These are phyloP conservation scores for Sarcophilus harrisii DNA, from an alignment of 2,797 vertebrate genomes.

Conservation along the genomic window DNA sequence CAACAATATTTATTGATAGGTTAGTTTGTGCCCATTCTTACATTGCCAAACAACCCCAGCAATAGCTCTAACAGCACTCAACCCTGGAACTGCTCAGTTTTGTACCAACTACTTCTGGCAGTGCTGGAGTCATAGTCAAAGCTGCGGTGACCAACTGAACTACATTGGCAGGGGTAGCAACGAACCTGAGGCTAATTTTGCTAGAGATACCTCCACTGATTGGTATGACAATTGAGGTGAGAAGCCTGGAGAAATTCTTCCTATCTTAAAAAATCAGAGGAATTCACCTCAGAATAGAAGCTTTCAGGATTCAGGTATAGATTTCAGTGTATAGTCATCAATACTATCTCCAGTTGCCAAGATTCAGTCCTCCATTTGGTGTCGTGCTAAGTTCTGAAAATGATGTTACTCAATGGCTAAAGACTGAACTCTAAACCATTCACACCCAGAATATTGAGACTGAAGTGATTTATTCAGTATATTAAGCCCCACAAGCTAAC, in stretches of 20 bases:
- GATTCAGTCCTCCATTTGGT: neutral
- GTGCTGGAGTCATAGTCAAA: neutral
- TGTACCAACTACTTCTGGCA: neutral
- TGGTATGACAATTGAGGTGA: neutral
- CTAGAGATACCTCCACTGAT: neutral
- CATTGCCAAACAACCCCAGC: neutral
- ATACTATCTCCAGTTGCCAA: neutral
- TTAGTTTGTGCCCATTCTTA: neutral
- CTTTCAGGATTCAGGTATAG: neutral
- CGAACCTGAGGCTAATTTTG: neutral
- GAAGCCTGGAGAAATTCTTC: neutral
- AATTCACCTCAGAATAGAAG: neutral
- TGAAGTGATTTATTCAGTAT: neutral
- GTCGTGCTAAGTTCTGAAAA: neutral
- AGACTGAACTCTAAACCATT: neutral
- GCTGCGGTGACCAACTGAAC: neutral
- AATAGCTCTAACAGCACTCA: fast-evolving
- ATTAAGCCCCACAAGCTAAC: neutral
- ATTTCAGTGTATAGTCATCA: neutral
- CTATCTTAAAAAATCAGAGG: neutral
- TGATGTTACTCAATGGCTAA: neutral
- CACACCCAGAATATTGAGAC: neutral
- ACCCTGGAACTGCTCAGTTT: neutral
- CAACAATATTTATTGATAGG: neutral
- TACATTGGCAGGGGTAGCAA: neutral